These are phyloP conservation scores for Lichenostomus cassidix DNA, from an alignment of 2,113 vertebrate species.

Conservation along the genomic window DNA sequence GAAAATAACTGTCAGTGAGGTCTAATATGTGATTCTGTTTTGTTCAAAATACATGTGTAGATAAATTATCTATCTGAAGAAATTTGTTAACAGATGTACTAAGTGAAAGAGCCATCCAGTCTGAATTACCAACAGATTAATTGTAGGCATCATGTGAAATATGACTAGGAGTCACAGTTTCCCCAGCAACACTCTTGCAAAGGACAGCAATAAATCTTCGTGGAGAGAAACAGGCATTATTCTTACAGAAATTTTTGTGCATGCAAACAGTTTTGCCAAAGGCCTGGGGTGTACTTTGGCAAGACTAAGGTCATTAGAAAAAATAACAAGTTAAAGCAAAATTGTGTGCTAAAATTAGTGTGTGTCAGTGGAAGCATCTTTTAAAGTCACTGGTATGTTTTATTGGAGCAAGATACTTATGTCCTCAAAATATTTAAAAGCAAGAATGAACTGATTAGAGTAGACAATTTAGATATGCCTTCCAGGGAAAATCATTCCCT, in stretches of 20 bases:
- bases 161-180: constrained; percentile 51
- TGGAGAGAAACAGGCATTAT: background rate
- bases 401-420: background rate
- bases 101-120: background rate
- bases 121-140: constrained; percentile 5
- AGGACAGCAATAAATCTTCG: constrained; percentile 25
- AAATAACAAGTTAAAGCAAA: constrained; percentile 1
- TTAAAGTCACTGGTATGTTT: background rate
- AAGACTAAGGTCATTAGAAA: background rate
- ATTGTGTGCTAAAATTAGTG: background rate
- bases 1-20: background rate
- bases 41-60: background rate
- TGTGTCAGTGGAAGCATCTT: background rate
- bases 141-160: constrained; percentile 48
- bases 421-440: background rate
- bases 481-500: background rate
- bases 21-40: background rate
- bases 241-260: background rate
- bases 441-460: background rate
- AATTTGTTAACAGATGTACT: background rate
- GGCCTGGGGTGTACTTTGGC: background rate
- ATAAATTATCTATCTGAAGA: background rate
- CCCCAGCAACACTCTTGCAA: constrained; percentile 34
- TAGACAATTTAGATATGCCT: background rate
- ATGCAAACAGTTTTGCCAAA: background rate